phyloP scores from a whole-genome alignment of 2,113 vertebrate species.

The Phaethon lepturus region DNA sequence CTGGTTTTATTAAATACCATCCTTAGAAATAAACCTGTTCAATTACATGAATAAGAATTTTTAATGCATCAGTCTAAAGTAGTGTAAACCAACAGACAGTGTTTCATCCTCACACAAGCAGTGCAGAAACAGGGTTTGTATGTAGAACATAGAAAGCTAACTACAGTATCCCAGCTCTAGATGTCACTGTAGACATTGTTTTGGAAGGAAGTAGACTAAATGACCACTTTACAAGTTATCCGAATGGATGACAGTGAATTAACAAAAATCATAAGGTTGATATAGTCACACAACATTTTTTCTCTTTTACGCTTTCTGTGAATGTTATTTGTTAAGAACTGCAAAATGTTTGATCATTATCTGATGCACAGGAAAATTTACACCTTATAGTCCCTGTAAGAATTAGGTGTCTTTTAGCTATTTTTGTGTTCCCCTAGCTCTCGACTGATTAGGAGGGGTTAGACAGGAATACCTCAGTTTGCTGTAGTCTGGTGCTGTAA shows the following conservation, averaged over 20 bases:
- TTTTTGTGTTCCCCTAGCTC: background rate
- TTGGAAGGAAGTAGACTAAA: background rate
- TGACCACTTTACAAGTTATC: background rate
- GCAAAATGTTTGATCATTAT: background rate
- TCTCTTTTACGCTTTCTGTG: background rate
- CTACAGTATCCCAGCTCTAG: constrained; percentile 26
- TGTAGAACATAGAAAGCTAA: background rate
- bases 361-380: background rate
- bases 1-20: background rate
- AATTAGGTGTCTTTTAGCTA: background rate
- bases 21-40: background rate
- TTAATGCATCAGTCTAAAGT: background rate
- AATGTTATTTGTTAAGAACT: background rate
- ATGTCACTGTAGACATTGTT: constrained; percentile 51
- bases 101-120: background rate
- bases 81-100: background rate
- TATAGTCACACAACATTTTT: background rate
- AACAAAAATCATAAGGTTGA: background rate
- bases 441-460: background rate
- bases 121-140: background rate
- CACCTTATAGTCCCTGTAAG: background rate
- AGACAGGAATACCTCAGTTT: background rate
- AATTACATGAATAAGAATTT: background rate
- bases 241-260: background rate
- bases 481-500: background rate